Percentiles rank a stretch among this genome's conserved stretches.
phyloP scores from a whole-genome alignment of 2,888 invertebrate genomes.

The Lepidochitona cinerea region DNA sequence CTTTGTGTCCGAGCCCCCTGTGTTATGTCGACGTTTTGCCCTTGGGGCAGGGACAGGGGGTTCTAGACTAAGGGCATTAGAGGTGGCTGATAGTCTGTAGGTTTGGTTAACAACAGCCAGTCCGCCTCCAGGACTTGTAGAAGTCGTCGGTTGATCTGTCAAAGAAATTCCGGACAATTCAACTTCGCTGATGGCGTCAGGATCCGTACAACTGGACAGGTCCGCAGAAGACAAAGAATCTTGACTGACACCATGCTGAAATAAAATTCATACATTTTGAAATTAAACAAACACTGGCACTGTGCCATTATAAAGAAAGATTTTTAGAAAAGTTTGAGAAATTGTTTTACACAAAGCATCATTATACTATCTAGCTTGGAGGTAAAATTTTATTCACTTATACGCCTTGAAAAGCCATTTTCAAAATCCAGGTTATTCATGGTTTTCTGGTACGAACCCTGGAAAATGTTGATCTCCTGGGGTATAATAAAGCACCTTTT shows the following conservation, averaged over 20 bases:
- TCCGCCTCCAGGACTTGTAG: not conserved
- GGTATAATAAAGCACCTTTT: too few relatives aligned
- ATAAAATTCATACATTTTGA: too few relatives aligned
- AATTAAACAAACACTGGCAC: too few relatives aligned
- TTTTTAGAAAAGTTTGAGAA: too few relatives aligned
- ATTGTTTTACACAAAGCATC: too few relatives aligned
- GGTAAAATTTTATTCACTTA: too few relatives aligned
- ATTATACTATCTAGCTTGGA: too few relatives aligned
- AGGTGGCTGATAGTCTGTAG: not conserved
- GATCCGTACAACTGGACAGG: not conserved
- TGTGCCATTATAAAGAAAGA: too few relatives aligned
- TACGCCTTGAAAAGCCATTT: too few relatives aligned
- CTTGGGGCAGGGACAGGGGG: not conserved
- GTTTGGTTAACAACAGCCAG: not conserved
- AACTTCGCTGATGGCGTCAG: not conserved
- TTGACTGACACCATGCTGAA: not conserved
- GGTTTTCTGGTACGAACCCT: too few relatives aligned
- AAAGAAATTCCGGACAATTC: not conserved
- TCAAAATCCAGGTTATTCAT: too few relatives aligned
- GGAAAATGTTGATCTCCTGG: too few relatives aligned
- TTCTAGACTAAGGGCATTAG: not conserved
- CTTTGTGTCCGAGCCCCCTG: not conserved
- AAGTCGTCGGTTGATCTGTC: not conserved
- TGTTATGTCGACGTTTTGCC: not conserved
- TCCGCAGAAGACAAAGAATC: constrained; percentile 3